These are phyloP conservation scores for Xestia ashworthii DNA, from an alignment of 2,888 invertebrate species.

Conservation along the genomic window DNA sequence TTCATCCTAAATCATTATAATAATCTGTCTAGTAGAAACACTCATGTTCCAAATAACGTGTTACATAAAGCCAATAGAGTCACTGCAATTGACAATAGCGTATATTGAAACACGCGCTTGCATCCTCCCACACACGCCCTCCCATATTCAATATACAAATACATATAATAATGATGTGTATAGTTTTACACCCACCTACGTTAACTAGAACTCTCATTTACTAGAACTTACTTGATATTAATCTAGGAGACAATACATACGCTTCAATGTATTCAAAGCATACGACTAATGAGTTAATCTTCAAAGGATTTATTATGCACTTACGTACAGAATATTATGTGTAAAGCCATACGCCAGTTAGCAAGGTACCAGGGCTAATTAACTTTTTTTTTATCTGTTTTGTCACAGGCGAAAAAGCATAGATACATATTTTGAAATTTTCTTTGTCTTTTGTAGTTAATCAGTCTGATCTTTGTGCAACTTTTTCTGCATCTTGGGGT, in stretches of 20 bases:
- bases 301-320: neutral
- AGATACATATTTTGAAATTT: too few species aligned
- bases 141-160: neutral
- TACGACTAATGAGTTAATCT: too few species aligned
- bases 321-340: neutral
- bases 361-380: neutral
- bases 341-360: neutral
- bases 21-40: slow-evolving; percentile 4
- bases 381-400: neutral
- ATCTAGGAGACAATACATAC: neutral
- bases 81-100: slow-evolving; percentile 22
- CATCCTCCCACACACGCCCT: neutral
- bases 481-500: neutral
- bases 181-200: neutral
- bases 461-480: neutral
- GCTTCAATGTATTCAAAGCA: too few species aligned
- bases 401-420: neutral
- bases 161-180: neutral
- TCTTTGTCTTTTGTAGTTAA: neutral
- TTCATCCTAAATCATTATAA: neutral
- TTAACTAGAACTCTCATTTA: neutral
- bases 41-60: slow-evolving; percentile 3
- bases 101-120: neutral
- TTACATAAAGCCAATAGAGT: slow-evolving; percentile 20
- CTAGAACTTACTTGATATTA: neutral